Percentiles rank a stretch among this genome's conserved stretches.
Conservation (phyloP, 1,140 invertebrate species). For the Yoshiicerus persimilis region DNA sequence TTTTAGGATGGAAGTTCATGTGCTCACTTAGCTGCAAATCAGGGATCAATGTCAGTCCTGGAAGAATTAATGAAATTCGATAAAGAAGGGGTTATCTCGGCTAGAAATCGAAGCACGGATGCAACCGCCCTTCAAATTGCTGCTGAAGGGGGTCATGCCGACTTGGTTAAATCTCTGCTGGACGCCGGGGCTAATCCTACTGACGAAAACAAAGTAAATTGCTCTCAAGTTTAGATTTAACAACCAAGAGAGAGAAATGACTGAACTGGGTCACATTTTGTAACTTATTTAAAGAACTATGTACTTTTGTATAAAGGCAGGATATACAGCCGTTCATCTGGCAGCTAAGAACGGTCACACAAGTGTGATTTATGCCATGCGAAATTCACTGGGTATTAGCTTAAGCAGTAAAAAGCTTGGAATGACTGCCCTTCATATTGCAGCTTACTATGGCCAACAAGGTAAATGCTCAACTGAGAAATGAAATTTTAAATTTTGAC, state of each 20-base stretch:
- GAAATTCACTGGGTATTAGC: conserved; percentile 70
- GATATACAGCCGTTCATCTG: conserved; percentile 92
- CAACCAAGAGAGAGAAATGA: too few species aligned
- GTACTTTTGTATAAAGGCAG: conserved; percentile 57
- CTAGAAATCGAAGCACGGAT: conserved; percentile 91
- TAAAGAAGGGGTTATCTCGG: conserved; percentile 88
- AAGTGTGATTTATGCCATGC: conserved; percentile 87
- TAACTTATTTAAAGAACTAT: not conserved
- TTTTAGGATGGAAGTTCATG: conserved; percentile 67
- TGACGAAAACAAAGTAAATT: conserved; percentile 84
- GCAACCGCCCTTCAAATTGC: conserved; percentile 95
- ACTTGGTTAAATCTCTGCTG: conserved; percentile 84
- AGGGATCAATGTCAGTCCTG: conserved; percentile 96
- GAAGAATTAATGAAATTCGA: conserved; percentile 99
- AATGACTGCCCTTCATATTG: conserved; percentile 94
- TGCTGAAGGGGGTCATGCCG: conserved; percentile 73
- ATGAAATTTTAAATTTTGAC: too few species aligned
- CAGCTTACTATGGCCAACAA: conserved; percentile 95
- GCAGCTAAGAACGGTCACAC: conserved; percentile 94
- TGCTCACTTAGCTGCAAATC: conserved; percentile 97
- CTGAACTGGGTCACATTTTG: not conserved
- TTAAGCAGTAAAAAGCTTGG: conserved; percentile 94
- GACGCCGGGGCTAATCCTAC: conserved; percentile 92
- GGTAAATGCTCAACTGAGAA: conserved; percentile 62
- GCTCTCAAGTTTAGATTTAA: too few species aligned